Evolutionary conservation across 2,113 vertebrate genomes (phyloP).

Genomic region (Hydropotes inermis): DNA sequence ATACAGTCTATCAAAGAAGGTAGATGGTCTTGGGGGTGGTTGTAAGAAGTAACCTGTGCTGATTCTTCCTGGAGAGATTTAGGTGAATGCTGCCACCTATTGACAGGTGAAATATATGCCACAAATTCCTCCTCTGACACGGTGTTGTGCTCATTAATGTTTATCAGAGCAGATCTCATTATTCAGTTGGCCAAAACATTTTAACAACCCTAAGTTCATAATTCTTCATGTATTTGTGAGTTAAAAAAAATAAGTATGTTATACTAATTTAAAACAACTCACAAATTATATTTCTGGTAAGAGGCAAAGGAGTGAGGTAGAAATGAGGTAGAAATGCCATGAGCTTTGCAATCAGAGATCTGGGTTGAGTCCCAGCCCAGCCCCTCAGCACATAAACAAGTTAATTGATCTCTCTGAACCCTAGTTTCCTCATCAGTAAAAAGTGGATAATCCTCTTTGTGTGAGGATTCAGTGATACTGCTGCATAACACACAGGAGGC

Average conservation of each 20-base stretch:
- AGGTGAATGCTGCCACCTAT: slow-evolving; percentile 81
- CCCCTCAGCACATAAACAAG: background rate
- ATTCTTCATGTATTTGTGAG: background rate
- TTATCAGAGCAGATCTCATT: background rate
- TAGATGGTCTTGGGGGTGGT: slow-evolving; percentile 53
- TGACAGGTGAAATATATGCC: slow-evolving; percentile 67
- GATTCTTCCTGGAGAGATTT: slow-evolving; percentile 64
- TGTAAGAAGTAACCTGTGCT: slow-evolving; percentile 42
- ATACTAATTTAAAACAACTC: background rate
- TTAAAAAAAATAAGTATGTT: background rate
- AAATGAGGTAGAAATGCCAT: background rate
- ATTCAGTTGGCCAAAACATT: background rate
- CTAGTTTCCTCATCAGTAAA: slow-evolving; percentile 19
- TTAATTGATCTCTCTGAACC: slow-evolving; percentile 12
- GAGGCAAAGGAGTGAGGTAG: background rate
- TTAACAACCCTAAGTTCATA: background rate
- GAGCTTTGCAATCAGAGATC: background rate
- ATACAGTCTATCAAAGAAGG: background rate
- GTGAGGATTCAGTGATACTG: background rate
- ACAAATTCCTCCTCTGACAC: slow-evolving; percentile 6
- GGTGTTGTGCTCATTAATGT: background rate
- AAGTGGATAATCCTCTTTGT: slow-evolving; percentile 13
- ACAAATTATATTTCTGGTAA: background rate
- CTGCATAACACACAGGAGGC: background rate
- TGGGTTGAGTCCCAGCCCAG: slow-evolving; percentile 35